Evolutionary conservation across 1,140 invertebrate genomes (phyloP).

Genomic region (Anastrepha ludens): DNA sequence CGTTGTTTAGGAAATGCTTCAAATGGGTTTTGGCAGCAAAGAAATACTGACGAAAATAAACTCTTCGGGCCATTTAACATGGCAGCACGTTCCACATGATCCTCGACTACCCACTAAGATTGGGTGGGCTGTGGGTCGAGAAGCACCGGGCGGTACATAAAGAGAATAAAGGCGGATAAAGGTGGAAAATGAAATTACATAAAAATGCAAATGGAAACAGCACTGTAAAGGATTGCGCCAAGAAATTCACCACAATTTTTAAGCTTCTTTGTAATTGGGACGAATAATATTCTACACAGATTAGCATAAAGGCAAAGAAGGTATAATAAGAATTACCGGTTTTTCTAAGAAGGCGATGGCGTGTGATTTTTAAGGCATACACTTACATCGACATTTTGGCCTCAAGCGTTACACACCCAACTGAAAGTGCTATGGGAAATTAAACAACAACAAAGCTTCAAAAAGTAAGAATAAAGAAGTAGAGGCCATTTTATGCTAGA

Average conservation of each 20-base stretch:
- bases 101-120: neutral
- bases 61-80: neutral
- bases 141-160: neutral
- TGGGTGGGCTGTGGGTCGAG: neutral
- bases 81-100: neutral
- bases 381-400: no score
- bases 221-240: neutral
- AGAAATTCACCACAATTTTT: neutral
- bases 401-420: no score
- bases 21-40: slow-evolving; percentile 28
- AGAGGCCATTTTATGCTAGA: no score
- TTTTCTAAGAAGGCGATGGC: no score
- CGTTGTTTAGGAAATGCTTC: slow-evolving; percentile 21
- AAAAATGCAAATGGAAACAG: neutral
- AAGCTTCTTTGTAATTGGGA: no score
- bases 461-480: no score
- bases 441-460: no score
- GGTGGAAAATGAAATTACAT: neutral
- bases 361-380: no score
- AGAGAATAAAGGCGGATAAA: neutral
- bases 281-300: no score
- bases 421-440: no score
- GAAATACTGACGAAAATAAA: neutral
- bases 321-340: no score
- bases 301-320: no score